Conservation (phyloP, 2,888 invertebrate genomes). For the Orthosia incerta region DNA sequence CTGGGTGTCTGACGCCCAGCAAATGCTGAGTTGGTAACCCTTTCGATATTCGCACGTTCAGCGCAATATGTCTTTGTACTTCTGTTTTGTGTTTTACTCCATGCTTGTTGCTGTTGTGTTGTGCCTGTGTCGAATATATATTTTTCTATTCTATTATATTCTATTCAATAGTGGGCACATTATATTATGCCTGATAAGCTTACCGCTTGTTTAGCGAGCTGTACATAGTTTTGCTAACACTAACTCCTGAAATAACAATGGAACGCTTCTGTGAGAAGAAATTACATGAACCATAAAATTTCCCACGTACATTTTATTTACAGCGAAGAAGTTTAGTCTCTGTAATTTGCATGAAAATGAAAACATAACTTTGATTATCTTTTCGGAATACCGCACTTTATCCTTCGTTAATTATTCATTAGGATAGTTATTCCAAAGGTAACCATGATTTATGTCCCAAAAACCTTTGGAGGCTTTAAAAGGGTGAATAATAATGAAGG, state of each 20-base stretch:
- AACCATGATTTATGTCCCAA: conserved; percentile 62
- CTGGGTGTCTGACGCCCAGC: too few relatives aligned
- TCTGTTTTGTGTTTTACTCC: too few relatives aligned
- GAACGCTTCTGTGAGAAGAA: not conserved
- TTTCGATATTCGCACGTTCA: too few relatives aligned
- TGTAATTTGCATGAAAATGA: conserved; percentile 21
- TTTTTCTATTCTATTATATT: too few relatives aligned
- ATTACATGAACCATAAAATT: not conserved
- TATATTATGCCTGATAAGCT: too few relatives aligned
- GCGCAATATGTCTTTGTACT: too few relatives aligned
- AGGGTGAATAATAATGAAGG: conserved; percentile 67
- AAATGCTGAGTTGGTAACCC: too few relatives aligned
- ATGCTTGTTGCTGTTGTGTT: too few relatives aligned
- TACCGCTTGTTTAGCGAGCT: too few relatives aligned
- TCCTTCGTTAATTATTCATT: conserved; percentile 63
- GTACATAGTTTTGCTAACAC: not conserved
- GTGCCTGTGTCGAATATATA: too few relatives aligned
- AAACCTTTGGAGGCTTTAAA: conserved; percentile 54
- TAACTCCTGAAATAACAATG: not conserved
- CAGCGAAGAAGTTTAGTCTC: not conserved
- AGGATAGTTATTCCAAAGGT: conserved; percentile 59
- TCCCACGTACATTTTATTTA: not conserved
- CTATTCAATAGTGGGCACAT: too few relatives aligned
- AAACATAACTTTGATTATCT: conserved; percentile 27
- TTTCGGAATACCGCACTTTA: conserved; percentile 26